Base-by-base conservation (phyloP, 1,140 invertebrate species). In the Drosophila sproati region DNA sequence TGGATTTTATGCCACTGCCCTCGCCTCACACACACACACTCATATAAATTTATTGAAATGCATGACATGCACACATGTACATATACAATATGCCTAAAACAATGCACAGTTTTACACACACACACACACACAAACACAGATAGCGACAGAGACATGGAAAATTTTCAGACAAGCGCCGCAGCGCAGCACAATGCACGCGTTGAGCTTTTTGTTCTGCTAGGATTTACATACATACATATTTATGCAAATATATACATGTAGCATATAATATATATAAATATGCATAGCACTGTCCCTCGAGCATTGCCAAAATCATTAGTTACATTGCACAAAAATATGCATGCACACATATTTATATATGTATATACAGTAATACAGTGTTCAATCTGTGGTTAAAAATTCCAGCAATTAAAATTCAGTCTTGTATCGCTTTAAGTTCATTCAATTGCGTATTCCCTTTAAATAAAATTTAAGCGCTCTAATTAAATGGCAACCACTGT, bases 141-240 rank as follows among this genome's bases (percentile, higher is more conserved):
- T 4, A 55, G 3, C 5, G 4, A 28, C 54, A 60, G 35, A 62
- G 64, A 66, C 67, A 61, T 80, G 39, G 34, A 55, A 85, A 75
- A 73, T 78, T 75, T 75, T 54, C 80, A 80, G 77, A 80, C 72
- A 88, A 88, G 51, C 71, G 56, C 60, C 60, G 66, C 39, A 61
- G 59, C 73, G 64, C 59, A 70, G 80, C 69, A 54, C 57, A 82
- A 34, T 52, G 59, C 31, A 68, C 57, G 67, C 59, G 32, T 50
- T 70, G 63, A 77, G 37, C 47, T 54, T 74, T 83, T 74, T 88
- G 66, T 83, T 71, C 52, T 54, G 54, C 73, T 86, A 79, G 82
- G 63, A 87, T 71, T 82, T 88, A 88, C n/a, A 34, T 34, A 51
- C 8, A 32, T 4, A 66, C 76, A 63, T 78, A 60, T 66, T 55